Evolutionary conservation across 2,113 vertebrate genomes (phyloP).

Genomic region (Dunckerocampus dactyliophorus): DNA sequence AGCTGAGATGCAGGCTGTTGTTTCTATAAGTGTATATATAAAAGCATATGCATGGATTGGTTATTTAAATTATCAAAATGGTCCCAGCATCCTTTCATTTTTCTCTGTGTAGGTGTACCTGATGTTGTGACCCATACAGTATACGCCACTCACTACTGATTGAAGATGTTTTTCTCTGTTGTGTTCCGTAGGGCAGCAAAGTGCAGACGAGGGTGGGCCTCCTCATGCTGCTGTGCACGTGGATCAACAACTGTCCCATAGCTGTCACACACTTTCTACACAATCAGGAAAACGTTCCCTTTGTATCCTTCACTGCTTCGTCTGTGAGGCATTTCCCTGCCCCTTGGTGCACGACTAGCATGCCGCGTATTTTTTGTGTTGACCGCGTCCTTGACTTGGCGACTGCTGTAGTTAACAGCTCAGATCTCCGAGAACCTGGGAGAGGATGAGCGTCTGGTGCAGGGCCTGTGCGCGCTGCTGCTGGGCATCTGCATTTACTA

Average conservation of each 20-base stretch:
- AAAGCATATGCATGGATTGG: too few relatives aligned
- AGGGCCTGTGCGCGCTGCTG: constrained; percentile 91
- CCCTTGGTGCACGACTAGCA: not conserved
- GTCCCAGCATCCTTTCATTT: too few relatives aligned
- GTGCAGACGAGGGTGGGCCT: constrained; percentile 95
- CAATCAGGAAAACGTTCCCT: constrained; percentile 93
- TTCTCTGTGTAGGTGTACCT: too few relatives aligned
- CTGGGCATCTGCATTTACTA: constrained; percentile 97
- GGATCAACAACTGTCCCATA: constrained; percentile 95
- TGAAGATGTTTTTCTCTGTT: constrained; percentile 1
- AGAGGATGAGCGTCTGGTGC: constrained; percentile 93
- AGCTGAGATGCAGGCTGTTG: too few relatives aligned
- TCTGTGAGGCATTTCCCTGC: not conserved
- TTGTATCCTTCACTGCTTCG: constrained; percentile 85
- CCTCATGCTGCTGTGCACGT: constrained; percentile 95
- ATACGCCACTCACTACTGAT: not conserved
- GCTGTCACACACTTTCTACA: constrained; percentile 97
- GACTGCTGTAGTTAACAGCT: constrained; percentile 83
- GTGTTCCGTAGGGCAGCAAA: constrained; percentile 87
- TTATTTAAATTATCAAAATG: too few relatives aligned
- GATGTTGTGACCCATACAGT: too few relatives aligned
- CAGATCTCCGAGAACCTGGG: constrained; percentile 98
- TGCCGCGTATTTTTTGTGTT: not conserved
- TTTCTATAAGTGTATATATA: too few relatives aligned
- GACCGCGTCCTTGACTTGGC: constrained; percentile 71